These are phyloP conservation scores for Colletes gigas DNA, from an alignment of 1,140 invertebrate genomes.

Conservation along the genomic window DNA sequence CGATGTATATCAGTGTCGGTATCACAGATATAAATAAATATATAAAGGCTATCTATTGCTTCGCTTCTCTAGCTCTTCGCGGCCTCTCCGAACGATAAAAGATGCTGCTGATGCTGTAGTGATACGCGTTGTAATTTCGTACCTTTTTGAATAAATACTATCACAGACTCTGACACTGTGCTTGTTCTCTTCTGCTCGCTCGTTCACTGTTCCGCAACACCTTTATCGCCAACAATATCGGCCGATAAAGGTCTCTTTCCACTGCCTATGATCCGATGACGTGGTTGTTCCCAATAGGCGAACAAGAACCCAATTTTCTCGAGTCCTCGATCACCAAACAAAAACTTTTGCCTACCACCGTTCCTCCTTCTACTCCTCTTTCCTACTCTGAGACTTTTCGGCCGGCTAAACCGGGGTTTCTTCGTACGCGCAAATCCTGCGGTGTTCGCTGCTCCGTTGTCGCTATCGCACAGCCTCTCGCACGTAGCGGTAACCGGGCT, in stretches of 20 bases:
- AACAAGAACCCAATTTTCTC: neutral
- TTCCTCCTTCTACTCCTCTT: slow-evolving; percentile 25
- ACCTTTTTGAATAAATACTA: slow-evolving; percentile 78
- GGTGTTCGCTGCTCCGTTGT: slow-evolving; percentile 63
- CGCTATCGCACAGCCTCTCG: slow-evolving; percentile 75
- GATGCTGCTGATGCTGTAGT: slow-evolving; percentile 26
- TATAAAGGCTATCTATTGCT: slow-evolving; percentile 71
- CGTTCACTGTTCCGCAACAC: slow-evolving; percentile 2
- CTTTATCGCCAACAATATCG: neutral
- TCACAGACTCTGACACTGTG: slow-evolving; percentile 78
- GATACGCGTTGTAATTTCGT: slow-evolving; percentile 51
- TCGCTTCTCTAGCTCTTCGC: neutral
- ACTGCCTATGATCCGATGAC: slow-evolving; percentile 5
- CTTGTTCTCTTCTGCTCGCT: slow-evolving; percentile 23
- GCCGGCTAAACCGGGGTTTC: slow-evolving; percentile 56
- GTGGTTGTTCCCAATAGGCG: neutral
- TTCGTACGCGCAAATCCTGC: slow-evolving; percentile 60
- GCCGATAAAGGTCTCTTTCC: neutral
- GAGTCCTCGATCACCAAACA: neutral
- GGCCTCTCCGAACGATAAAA: slow-evolving; percentile 28
- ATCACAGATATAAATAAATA: slow-evolving; percentile 73
- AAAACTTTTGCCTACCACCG: slow-evolving; percentile 29
- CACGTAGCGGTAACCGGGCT: slow-evolving; percentile 75
- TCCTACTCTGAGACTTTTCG: slow-evolving; percentile 58
- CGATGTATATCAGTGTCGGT: slow-evolving; percentile 67